These are phyloP conservation scores for Anser brachyrhynchus DNA, from an alignment of 2,113 vertebrate species.

Conservation along the genomic window DNA sequence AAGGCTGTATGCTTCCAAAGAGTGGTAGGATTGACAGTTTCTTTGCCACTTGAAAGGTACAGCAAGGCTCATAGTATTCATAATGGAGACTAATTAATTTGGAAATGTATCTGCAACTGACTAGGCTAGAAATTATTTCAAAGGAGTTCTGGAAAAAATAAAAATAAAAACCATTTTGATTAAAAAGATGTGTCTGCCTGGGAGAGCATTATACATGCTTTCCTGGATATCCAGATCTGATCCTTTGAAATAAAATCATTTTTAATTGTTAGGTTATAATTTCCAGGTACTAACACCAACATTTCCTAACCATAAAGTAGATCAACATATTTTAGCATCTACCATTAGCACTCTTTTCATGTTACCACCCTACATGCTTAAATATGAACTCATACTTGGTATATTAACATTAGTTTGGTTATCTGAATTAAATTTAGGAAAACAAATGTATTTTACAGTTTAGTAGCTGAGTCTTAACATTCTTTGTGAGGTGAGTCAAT, in stretches of 20 bases:
- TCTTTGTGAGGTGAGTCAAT: background rate
- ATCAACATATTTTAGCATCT: background rate
- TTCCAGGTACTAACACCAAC: background rate
- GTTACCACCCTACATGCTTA: background rate
- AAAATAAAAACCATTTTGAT: fast-evolving
- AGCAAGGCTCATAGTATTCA: background rate
- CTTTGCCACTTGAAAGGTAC: background rate
- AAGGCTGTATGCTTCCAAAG: constrained; percentile 1
- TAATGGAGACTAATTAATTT: background rate
- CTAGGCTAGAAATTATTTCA: background rate
- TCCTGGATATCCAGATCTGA: background rate
- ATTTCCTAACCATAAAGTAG: background rate
- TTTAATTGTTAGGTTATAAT: background rate
- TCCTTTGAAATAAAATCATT: background rate
- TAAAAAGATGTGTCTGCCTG: background rate
- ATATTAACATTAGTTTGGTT: background rate
- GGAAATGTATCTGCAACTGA: background rate
- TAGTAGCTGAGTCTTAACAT: background rate
- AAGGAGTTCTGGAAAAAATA: background rate
- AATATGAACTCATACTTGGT: background rate
- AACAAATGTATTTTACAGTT: background rate
- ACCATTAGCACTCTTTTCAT: background rate
- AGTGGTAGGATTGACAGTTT: background rate
- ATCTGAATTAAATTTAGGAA: background rate
- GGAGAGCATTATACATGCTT: background rate